phyloP scores from a whole-genome alignment of 2,888 invertebrate species.

The Caenorhabditis angaria region DNA sequence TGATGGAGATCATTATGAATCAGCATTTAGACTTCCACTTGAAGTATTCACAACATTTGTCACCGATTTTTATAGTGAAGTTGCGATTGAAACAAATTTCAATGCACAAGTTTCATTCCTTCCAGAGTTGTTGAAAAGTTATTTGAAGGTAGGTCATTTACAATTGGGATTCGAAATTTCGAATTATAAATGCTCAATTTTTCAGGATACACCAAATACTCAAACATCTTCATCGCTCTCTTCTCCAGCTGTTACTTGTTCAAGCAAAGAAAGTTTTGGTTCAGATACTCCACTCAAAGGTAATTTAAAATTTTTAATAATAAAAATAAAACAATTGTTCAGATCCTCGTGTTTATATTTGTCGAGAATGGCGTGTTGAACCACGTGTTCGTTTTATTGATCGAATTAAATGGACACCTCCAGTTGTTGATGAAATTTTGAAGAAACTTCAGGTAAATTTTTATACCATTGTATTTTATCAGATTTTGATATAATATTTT shows the following conservation, averaged over 20 bases:
- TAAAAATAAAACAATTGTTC: neutral
- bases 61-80: constrained; percentile 97
- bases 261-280: constrained; percentile 21
- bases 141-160: constrained; percentile 73
- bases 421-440: constrained; percentile 96
- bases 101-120: constrained; percentile 93
- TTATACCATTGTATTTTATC: too few species aligned
- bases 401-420: constrained; percentile 82
- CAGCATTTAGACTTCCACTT: constrained; percentile 25
- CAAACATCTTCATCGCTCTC: constrained; percentile 25
- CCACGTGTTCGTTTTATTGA: constrained; percentile 77
- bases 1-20: constrained; percentile 53
- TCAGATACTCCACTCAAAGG: constrained; percentile 8
- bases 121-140: constrained; percentile 94
- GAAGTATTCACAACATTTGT: constrained; percentile 84
- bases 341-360: constrained; percentile 89
- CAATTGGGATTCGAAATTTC: neutral
- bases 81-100: constrained; percentile 80
- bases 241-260: constrained; percentile 6
- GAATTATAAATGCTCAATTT: neutral
- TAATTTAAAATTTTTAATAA: neutral
- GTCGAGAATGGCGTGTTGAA: constrained; percentile 94
- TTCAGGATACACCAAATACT: neutral
- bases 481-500: constrained; percentile 24
- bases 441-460: constrained; percentile 84